These are phyloP conservation scores for Agriopis aurantiaria DNA, from an alignment of 2,888 invertebrate genomes.

Conservation along the genomic window DNA sequence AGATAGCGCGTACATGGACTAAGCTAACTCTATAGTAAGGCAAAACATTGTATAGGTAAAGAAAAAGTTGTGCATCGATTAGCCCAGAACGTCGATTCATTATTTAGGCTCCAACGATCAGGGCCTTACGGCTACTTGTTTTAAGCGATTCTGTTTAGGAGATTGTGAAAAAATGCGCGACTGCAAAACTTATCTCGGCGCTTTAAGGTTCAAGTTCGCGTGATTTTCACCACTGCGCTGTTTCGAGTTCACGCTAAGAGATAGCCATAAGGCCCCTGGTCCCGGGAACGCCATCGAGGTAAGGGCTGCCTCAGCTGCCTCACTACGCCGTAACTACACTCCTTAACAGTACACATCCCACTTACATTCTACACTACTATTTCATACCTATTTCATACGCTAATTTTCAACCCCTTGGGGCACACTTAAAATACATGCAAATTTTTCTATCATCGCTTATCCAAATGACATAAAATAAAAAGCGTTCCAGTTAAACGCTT, in stretches of 20 bases:
- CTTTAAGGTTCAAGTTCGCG: too few relatives aligned
- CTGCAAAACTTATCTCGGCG: too few relatives aligned
- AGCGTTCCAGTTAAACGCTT: conserved; percentile 51
- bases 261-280: conserved; percentile 7
- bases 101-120: conserved; percentile 79
- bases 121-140: conserved; percentile 25
- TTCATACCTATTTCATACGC: conserved; percentile 35
- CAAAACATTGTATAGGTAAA: conserved; percentile 22
- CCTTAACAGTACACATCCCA: conserved; percentile 49
- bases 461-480: conserved; percentile 46
- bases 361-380: conserved; percentile 5
- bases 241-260: too few relatives aligned
- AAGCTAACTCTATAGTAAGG: not conserved
- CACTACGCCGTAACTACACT: conserved; percentile 64
- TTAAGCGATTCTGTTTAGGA: too few relatives aligned
- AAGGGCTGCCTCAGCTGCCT: conserved; percentile 47
- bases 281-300: conserved; percentile 58
- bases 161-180: too few relatives aligned
- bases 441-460: conserved; percentile 49
- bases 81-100: conserved; percentile 71
- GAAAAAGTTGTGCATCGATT: conserved; percentile 69
- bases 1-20: conserved; percentile 14
- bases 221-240: too few relatives aligned
- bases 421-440: conserved; percentile 51
- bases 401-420: conserved; percentile 53